phyloP scores from a whole-genome alignment of 2,797 vertebrate species.

The Poeciliopsis presidionis region DNA sequence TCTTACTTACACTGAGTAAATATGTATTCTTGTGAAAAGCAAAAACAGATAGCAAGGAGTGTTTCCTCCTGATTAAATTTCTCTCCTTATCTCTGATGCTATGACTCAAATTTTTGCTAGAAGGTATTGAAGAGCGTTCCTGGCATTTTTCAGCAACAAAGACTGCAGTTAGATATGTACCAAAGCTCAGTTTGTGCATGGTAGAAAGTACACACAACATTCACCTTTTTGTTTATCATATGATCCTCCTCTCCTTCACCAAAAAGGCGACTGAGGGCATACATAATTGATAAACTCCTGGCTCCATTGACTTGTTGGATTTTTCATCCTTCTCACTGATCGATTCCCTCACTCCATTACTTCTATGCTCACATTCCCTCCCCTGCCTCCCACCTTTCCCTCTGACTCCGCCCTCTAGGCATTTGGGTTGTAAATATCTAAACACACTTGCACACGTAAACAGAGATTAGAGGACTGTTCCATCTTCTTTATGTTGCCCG shows the following conservation, averaged over 20 bases:
- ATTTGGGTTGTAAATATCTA: slow-evolving; percentile 22
- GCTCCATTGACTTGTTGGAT: slow-evolving; percentile 76
- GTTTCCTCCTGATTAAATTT: slow-evolving; percentile 2
- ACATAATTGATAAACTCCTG: slow-evolving; percentile 81
- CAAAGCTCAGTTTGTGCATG: slow-evolving; percentile 16
- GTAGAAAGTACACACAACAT: slow-evolving; percentile 15
- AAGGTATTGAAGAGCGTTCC: slow-evolving; percentile 23
- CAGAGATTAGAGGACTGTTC: slow-evolving; percentile 35
- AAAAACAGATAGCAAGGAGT: background rate
- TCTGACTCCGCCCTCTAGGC: slow-evolving; percentile 38
- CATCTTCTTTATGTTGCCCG: slow-evolving; percentile 21
- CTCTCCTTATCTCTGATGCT: background rate
- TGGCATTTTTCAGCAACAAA: slow-evolving; percentile 16
- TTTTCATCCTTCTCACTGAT: slow-evolving; percentile 73
- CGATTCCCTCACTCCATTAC: slow-evolving; percentile 75
- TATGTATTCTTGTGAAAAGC: background rate
- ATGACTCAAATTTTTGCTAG: background rate
- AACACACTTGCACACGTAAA: slow-evolving; percentile 39
- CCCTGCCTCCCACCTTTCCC: slow-evolving; percentile 30
- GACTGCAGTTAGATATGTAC: slow-evolving; percentile 2
- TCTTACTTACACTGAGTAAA: slow-evolving; percentile 3
- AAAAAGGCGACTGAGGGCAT: slow-evolving; percentile 65
- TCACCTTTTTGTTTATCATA: slow-evolving; percentile 9
- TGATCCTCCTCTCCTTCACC: slow-evolving; percentile 36
- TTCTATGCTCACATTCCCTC: slow-evolving; percentile 51